phyloP scores from a whole-genome alignment of 2,797 vertebrate genomes.

The Molossus molossus region DNA sequence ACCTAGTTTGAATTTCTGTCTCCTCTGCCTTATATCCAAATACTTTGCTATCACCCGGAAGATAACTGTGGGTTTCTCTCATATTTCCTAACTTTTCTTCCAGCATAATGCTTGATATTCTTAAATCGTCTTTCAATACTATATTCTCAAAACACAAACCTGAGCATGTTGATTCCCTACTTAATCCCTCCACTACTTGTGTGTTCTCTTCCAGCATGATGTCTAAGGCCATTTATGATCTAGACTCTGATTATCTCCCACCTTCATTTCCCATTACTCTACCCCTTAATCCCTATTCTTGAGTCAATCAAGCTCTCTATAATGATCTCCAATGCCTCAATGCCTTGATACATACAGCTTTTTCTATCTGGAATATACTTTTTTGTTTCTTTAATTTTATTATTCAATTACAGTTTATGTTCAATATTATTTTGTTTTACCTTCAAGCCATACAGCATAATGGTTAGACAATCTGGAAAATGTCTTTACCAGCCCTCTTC shows the following conservation, averaged over 20 bases:
- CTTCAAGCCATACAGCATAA: not conserved
- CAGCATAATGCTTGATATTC: not conserved
- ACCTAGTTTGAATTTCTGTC: constrained; percentile 36
- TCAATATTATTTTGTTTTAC: not conserved
- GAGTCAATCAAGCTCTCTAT: not conserved
- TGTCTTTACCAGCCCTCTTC: not conserved
- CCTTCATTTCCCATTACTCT: not conserved
- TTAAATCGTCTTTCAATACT: constrained; percentile 13
- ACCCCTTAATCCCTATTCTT: not conserved
- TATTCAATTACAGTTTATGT: not conserved
- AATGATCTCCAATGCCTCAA: not conserved
- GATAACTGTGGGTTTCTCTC: not conserved
- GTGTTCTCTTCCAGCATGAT: not conserved
- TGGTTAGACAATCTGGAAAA: constrained; percentile 41
- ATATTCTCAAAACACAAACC: constrained; percentile 5
- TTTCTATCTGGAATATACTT: constrained; percentile 30
- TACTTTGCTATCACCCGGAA: not conserved
- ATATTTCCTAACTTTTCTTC: not conserved
- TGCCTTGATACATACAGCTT: not conserved
- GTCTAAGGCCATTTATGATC: not conserved
- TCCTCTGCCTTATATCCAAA: not conserved
- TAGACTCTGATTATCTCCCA: not conserved
- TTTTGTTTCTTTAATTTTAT: not conserved
- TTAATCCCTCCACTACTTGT: constrained; percentile 19
- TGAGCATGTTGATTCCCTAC: not conserved